phyloP scores from a whole-genome alignment of 2,797 vertebrate species.

The Phrynocephalus guinanensis region DNA sequence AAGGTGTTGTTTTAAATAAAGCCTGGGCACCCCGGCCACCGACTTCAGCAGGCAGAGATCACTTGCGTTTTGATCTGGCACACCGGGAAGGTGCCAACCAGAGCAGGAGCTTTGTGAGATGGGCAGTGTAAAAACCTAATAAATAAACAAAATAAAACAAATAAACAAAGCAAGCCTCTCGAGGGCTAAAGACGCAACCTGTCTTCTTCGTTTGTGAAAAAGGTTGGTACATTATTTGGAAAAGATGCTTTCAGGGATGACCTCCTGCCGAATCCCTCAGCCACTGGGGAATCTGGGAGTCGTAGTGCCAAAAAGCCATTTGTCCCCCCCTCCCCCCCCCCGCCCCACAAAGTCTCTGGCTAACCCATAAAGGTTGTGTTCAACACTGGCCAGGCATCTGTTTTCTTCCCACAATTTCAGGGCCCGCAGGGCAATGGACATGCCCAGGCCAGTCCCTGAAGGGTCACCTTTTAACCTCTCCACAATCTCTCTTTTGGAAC shows the following conservation, averaged over 20 bases:
- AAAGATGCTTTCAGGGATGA: no score
- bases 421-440: neutral
- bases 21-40: no score
- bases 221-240: no score
- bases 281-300: neutral
- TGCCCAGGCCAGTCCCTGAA: neutral
- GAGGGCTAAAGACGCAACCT: neutral
- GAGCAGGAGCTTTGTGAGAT: no score
- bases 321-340: neutral
- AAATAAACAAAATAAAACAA: no score
- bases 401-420: neutral
- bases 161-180: no score
- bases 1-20: no score
- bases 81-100: no score
- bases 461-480: neutral
- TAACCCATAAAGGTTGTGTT: neutral
- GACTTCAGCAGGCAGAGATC: no score
- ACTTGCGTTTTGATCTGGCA: no score
- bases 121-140: no score
- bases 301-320: neutral
- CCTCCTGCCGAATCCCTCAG: neutral
- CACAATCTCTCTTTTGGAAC: neutral
- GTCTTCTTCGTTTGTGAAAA: neutral
- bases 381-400: slow-evolving; percentile 1
- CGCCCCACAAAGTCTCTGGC: neutral